Base-by-base conservation (phyloP, 1,140 invertebrate species). In the Drosophila serrata region DNA sequence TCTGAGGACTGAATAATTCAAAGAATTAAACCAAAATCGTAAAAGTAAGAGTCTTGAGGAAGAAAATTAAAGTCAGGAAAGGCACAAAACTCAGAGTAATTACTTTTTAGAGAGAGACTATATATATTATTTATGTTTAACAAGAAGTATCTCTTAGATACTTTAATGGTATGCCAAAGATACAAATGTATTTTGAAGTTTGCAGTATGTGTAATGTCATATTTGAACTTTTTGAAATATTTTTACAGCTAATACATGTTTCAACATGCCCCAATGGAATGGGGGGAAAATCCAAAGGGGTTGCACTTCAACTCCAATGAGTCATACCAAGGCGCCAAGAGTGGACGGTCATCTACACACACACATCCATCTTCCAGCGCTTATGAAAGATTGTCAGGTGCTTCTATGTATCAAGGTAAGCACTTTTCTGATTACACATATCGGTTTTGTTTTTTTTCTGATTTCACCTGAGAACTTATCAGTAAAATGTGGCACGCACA, bases 401-500 rank as follows among this genome's bases (percentile, higher is more conserved):
- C 37, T 69, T 35, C 33, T 57, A 33, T 17, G 29, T 53, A 67
- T 69, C 61, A 69, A 65, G 65, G 61, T 53, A 49, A 65, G 33
- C 12, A 68, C 59, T 69, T 51, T 48, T 62, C 7, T 27, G 64
- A 67, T 67, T 67, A 63, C 43, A 31, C 64, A 15, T 67, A 69
- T 69, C 61, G 29, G 12, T 24, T 24, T 24, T 24, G 24, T 51
- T 39, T 24, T 61, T 61, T 31, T 49, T 65, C 27, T 31, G 48
- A 39, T 37, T 67, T 68, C n/a, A 22, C 37, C 37, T 45, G 51
- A 22, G 13, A 46, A 57, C 48, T 70, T 72, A 72, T 72, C 68
- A 57, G 63, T 31, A 12, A 13, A 15, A 12, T 59, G 51, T 19
- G 51, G 33, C 51, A 39, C 33, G 19, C 61, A 64, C 55, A 65